Conservation (phyloP, 2,888 invertebrate species). For the Ecliptopera silaceata region DNA sequence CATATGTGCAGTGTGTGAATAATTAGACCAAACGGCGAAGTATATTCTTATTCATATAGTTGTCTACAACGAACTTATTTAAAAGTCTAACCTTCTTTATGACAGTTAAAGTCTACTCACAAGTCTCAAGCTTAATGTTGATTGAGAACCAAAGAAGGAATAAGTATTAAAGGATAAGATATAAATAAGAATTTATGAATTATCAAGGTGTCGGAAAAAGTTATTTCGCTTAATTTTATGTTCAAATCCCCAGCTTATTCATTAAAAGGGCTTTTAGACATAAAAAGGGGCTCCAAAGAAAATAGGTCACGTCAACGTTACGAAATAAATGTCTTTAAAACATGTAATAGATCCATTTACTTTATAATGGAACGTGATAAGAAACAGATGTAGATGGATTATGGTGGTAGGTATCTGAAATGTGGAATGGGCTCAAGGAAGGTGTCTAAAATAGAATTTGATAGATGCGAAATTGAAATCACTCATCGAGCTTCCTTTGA, state of each 20-base stretch:
- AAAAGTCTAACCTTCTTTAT: too few relatives aligned
- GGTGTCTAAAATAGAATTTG: constrained; percentile 23
- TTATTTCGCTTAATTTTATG: constrained; percentile 2
- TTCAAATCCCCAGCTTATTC: neutral
- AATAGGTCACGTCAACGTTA: constrained; percentile 43
- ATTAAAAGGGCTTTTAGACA: constrained; percentile 31
- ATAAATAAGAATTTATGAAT: too few relatives aligned
- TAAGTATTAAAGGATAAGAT: too few relatives aligned
- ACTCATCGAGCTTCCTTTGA: constrained; percentile 19
- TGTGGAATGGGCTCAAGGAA: constrained; percentile 50
- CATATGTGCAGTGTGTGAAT: too few relatives aligned
- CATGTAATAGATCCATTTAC: constrained; percentile 33
- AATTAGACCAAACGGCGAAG: too few relatives aligned
- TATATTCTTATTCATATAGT: too few relatives aligned
- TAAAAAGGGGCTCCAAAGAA: constrained; percentile 35
- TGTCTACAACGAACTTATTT: too few relatives aligned
- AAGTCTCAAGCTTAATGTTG: too few relatives aligned
- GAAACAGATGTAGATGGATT: constrained; percentile 34
- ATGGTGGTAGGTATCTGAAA: constrained; percentile 29
- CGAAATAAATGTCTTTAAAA: constrained; percentile 39
- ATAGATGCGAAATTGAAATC: constrained; percentile 14
- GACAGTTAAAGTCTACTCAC: too few relatives aligned
- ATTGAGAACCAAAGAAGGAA: too few relatives aligned
- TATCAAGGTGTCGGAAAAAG: neutral
- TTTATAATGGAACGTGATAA: constrained; percentile 35